phyloP scores from a whole-genome alignment of 1,140 invertebrate genomes.

The Drosophila guanche region DNA sequence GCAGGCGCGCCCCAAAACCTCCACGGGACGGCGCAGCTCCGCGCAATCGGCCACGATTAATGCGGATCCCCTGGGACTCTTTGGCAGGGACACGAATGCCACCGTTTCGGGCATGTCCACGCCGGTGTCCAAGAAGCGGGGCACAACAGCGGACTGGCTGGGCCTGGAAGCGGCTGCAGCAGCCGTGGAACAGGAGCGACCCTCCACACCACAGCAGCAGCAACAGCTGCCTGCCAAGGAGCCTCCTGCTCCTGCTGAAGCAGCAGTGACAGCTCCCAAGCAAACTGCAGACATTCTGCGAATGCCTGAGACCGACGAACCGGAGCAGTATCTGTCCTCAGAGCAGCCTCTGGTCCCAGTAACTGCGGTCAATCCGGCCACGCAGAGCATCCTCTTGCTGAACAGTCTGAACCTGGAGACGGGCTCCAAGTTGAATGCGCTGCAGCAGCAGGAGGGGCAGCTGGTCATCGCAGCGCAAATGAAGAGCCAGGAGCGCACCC shows the following conservation, averaged over 20 bases:
- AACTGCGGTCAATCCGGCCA: slow-evolving; percentile 26
- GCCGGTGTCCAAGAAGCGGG: slow-evolving; percentile 63
- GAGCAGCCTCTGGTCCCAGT: neutral
- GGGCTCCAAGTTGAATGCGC: slow-evolving; percentile 79
- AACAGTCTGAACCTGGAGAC: slow-evolving; percentile 78
- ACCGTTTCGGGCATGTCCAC: slow-evolving; percentile 69
- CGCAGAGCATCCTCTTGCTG: slow-evolving; percentile 63
- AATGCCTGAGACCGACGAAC: slow-evolving; percentile 39
- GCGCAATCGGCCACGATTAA: slow-evolving; percentile 56
- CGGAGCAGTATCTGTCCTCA: slow-evolving; percentile 8
- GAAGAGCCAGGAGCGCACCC: slow-evolving; percentile 84
- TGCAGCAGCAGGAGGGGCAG: slow-evolving; percentile 85
- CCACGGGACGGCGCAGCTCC: slow-evolving; percentile 68
- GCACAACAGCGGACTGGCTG: slow-evolving; percentile 76
- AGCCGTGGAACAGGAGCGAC: slow-evolving; percentile 34
- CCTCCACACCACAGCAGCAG: slow-evolving; percentile 15
- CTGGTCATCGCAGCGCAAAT: slow-evolving; percentile 84
- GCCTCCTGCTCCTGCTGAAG: neutral
- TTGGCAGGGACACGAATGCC: slow-evolving; percentile 61
- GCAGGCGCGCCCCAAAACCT: slow-evolving; percentile 70
- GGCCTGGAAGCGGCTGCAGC: slow-evolving; percentile 51
- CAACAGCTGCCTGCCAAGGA: slow-evolving; percentile 10
- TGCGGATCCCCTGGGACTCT: slow-evolving; percentile 73
- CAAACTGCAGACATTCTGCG: slow-evolving; percentile 20
- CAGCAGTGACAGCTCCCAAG: neutral